Conservation (phyloP, 2,113 vertebrate species). For the pig (Sus scrofa) region DNA sequence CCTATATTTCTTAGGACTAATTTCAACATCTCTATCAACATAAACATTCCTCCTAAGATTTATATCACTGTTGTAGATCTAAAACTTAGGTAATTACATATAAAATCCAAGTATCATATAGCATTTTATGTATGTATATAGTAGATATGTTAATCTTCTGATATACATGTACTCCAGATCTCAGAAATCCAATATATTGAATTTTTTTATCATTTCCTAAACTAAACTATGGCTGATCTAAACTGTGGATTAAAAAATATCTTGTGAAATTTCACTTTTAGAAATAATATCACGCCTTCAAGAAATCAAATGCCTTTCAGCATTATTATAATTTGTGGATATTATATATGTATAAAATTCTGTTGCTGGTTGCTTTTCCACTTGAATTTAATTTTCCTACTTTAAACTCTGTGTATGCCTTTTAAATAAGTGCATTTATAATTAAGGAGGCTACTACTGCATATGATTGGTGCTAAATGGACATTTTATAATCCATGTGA, state of each 20-base stretch:
- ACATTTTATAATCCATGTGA: fast-evolving
- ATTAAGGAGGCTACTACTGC: not conserved
- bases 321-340: not conserved
- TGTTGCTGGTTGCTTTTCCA: not conserved
- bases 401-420: not conserved
- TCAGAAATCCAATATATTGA: not conserved
- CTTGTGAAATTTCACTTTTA: not conserved
- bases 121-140: not conserved
- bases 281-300: not conserved
- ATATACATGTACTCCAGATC: not conserved
- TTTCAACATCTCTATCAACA: not conserved
- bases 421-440: not conserved
- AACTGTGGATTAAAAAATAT: not conserved
- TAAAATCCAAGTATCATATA: not conserved
- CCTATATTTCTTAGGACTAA: not conserved
- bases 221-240: not conserved
- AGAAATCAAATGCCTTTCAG: not conserved
- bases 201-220: not conserved
- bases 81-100: not conserved
- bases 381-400: not conserved
- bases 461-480: not conserved
- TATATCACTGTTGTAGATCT: not conserved
- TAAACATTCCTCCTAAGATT: not conserved
- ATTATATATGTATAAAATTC: slow-evolving; percentile 20
- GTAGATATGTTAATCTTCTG: not conserved